Evolutionary conservation across 92 coral and sea anemone genomes (phyloP).

Genomic region (Epizoanthus stellaris): DNA sequence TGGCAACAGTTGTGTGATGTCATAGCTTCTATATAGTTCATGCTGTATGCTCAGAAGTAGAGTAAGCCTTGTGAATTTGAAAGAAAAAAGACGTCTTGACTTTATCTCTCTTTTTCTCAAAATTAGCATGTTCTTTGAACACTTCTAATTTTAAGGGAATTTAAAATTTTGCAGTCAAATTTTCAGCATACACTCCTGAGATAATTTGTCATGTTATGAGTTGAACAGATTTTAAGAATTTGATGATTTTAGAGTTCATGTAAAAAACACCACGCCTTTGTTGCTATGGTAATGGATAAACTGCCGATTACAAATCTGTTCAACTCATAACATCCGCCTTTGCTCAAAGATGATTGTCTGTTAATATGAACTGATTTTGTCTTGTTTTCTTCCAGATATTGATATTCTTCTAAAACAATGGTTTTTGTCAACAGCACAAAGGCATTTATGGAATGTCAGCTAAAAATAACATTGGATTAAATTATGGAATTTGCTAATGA

Average conservation of each 20-base stretch:
- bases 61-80: constrained; percentile 13
- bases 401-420: constrained; percentile 6
- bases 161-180: constrained; percentile 12
- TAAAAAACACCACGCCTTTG: constrained; percentile 5
- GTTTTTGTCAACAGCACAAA: constrained; percentile 22
- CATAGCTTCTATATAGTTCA: constrained; percentile 12
- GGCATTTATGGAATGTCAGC: constrained; percentile 19
- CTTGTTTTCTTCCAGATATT: constrained; percentile 16
- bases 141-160: constrained; percentile 18
- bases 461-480: constrained; percentile 16
- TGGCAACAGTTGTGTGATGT: constrained; percentile 3
- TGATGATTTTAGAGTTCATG: neutral
- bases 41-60: constrained; percentile 22
- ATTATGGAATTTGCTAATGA: constrained; percentile 1
- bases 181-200: constrained; percentile 10
- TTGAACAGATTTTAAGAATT: constrained; percentile 20
- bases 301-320: constrained; percentile 6
- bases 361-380: constrained; percentile 2
- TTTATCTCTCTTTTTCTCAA: constrained; percentile 28
- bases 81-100: neutral
- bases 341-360: constrained; percentile 10
- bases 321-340: constrained; percentile 15
- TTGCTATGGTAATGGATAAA: constrained; percentile 22
- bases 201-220: constrained; percentile 17
- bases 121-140: constrained; percentile 6